phyloP scores from a whole-genome alignment of 2,888 invertebrate species.

The Linyphia triangularis region DNA sequence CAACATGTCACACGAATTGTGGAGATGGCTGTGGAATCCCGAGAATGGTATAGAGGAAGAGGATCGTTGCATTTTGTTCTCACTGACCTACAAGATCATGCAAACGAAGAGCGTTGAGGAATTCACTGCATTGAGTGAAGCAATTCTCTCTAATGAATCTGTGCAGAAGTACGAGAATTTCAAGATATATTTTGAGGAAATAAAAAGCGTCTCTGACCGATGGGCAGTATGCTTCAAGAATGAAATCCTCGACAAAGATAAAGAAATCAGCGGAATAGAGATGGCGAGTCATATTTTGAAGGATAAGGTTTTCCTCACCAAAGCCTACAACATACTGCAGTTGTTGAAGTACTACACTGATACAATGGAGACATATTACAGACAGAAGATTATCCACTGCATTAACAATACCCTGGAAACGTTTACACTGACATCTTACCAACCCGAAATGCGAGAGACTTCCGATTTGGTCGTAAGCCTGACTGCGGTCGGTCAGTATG shows the following conservation, averaged over 20 bases:
- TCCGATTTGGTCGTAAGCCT: constrained; percentile 28
- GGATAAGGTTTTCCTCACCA: constrained; percentile 68
- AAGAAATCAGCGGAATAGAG: constrained; percentile 67
- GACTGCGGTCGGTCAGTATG: constrained; percentile 50
- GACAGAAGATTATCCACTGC: constrained; percentile 67
- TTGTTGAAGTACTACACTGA: constrained; percentile 64
- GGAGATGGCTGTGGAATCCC: constrained; percentile 65
- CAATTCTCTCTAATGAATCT: constrained; percentile 25
- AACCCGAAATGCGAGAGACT: constrained; percentile 56
- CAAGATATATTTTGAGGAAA: constrained; percentile 51
- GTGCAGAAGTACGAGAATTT: constrained; percentile 68
- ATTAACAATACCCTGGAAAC: constrained; percentile 63
- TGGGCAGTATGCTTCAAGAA: constrained; percentile 73
- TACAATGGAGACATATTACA: constrained; percentile 68
- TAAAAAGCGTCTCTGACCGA: constrained; percentile 40
- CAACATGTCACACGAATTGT: constrained; percentile 63
- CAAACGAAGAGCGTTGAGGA: constrained; percentile 64
- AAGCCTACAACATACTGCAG: constrained; percentile 65
- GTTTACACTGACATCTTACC: constrained; percentile 46
- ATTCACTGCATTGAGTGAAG: constrained; percentile 44
- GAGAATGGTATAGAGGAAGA: constrained; percentile 59
- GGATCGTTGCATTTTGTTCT: constrained; percentile 55
- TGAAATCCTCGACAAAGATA: constrained; percentile 68
- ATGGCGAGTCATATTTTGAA: constrained; percentile 69
- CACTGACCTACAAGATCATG: constrained; percentile 66